Evolutionary conservation across 2,113 vertebrate species (phyloP).

Genomic region (Oreochromis aureus): DNA sequence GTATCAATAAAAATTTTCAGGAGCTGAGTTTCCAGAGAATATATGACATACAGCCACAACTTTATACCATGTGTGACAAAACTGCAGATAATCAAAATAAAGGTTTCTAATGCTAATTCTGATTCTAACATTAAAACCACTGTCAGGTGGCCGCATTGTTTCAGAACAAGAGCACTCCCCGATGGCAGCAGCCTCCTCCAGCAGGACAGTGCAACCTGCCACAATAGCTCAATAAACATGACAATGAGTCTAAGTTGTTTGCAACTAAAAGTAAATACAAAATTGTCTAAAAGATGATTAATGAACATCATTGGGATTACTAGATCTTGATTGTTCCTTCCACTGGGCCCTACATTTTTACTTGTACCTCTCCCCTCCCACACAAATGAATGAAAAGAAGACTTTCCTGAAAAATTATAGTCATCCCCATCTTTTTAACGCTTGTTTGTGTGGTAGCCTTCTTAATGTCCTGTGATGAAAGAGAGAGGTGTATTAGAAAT

Average conservation of each 20-base stretch:
- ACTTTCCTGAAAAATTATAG: fast-evolving
- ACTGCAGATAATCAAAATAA: no score
- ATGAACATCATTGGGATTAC: neutral
- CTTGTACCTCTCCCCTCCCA: neutral
- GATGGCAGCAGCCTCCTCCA: neutral
- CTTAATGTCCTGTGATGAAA: neutral
- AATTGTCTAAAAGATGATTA: neutral
- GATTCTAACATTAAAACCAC: neutral
- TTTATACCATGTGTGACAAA: no score
- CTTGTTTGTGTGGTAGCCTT: neutral
- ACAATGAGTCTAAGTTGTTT: neutral
- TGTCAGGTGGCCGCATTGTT: neutral
- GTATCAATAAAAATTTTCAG: neutral
- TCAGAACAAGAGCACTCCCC: neutral
- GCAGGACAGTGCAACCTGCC: neutral
- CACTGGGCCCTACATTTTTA: neutral
- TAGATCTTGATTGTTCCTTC: neutral
- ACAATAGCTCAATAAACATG: neutral
- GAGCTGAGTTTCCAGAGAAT: neutral
- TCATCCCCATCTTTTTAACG: neutral
- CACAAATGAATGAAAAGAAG: neutral
- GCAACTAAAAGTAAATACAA: neutral
- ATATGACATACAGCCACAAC: neutral
- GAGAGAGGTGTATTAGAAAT: neutral
- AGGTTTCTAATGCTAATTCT: neutral